phyloP scores from a whole-genome alignment of 2,797 vertebrate genomes.

The Sciurus carolinensis region DNA sequence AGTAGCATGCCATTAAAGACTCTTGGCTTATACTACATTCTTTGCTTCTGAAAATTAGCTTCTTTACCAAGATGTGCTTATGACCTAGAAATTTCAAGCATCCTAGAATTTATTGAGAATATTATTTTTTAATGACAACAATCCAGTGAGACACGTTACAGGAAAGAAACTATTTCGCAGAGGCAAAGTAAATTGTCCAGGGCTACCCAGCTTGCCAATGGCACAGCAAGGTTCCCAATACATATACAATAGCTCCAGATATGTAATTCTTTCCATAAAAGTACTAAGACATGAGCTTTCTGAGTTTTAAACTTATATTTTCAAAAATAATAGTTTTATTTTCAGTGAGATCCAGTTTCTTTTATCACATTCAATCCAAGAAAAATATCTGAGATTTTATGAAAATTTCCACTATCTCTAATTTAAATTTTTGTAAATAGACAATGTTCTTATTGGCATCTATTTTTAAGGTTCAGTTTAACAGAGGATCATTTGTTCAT shows the following conservation, averaged over 20 bases:
- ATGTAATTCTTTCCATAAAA: background rate
- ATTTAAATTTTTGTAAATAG: conserved; percentile 26
- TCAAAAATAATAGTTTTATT: background rate
- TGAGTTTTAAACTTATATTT: background rate
- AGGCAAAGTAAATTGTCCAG: background rate
- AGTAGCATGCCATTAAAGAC: background rate
- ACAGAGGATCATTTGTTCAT: background rate
- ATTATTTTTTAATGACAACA: background rate
- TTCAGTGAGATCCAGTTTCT: background rate
- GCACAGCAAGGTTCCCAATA: background rate
- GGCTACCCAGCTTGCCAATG: background rate
- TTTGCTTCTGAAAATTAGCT: conserved; percentile 56
- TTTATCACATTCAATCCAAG: background rate
- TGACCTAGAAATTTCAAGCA: conserved; percentile 6
- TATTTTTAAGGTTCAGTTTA: conserved; percentile 51
- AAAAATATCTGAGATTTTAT: background rate
- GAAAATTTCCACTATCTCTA: conserved; percentile 10
- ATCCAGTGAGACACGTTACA: background rate
- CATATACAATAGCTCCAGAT: background rate
- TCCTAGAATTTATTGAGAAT: background rate
- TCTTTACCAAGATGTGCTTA: conserved; percentile 31
- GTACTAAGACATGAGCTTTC: background rate
- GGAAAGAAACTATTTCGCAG: background rate
- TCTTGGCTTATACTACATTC: background rate
- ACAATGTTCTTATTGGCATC: background rate